These are phyloP conservation scores for Tetramorium parvispinum DNA, from an alignment of 1,140 invertebrate genomes.

Conservation along the genomic window DNA sequence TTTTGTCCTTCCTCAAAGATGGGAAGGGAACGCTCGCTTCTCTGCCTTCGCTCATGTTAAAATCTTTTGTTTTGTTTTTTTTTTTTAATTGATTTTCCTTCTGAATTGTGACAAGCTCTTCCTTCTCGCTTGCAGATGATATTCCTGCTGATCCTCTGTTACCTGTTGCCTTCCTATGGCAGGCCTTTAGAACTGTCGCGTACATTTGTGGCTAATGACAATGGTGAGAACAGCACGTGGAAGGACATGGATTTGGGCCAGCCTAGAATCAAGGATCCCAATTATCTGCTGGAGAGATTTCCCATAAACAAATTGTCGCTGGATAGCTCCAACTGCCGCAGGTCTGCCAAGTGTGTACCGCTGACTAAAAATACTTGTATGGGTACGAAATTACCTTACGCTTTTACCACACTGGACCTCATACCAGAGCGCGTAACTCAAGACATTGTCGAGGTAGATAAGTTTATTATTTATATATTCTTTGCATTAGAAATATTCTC, in stretches of 20 bases:
- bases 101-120: neutral
- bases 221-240: constrained; percentile 77
- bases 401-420: constrained; percentile 91
- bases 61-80: neutral
- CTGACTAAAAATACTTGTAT: constrained; percentile 89
- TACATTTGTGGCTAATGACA: constrained; percentile 68
- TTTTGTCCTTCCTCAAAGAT: neutral
- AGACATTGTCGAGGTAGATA: constrained; percentile 87
- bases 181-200: constrained; percentile 71
- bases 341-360: constrained; percentile 88
- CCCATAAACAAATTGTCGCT: constrained; percentile 76
- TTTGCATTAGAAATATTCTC: neutral
- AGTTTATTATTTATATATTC: constrained; percentile 10
- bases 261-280: constrained; percentile 78
- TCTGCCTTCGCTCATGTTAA: neutral
- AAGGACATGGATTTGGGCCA: constrained; percentile 74
- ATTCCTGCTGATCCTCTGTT: constrained; percentile 59
- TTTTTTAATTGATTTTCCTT: neutral
- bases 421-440: constrained; percentile 90
- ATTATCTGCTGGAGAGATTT: constrained; percentile 77
- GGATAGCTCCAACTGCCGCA: constrained; percentile 84
- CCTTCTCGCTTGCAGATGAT: constrained; percentile 72
- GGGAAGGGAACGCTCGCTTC: neutral
- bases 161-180: constrained; percentile 36
- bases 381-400: constrained; percentile 91